A percentile compares a stretch with the other conserved stretches of the same genome.
Conservation (phyloP, 2,888 invertebrate genomes). For the Trissonchulus sp. region DNA sequence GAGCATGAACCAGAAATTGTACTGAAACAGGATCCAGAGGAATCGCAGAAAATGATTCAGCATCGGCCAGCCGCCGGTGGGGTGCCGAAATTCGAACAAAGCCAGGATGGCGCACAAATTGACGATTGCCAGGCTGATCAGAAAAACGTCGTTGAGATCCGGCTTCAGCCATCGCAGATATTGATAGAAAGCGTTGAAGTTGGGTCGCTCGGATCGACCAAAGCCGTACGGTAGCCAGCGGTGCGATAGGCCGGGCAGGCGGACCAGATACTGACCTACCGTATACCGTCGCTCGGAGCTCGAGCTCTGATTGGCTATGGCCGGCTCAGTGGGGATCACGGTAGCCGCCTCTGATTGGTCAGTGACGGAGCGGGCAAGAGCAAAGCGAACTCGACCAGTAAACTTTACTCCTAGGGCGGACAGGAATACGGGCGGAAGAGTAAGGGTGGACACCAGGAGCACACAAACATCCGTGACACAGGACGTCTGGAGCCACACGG, state of each 20-base stretch:
- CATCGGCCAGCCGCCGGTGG: slow-evolving; percentile 49
- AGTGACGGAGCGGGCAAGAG: too few relatives aligned
- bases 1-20: slow-evolving; percentile 55
- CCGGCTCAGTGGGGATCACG: too few relatives aligned
- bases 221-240: neutral
- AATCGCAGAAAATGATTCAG: slow-evolving; percentile 47
- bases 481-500: too few relatives aligned
- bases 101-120: slow-evolving; percentile 56
- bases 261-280: too few relatives aligned
- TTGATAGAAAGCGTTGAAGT: slow-evolving; percentile 55
- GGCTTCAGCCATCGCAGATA: slow-evolving; percentile 57
- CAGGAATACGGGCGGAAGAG: slow-evolving; percentile 57
- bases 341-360: too few relatives aligned
- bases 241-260: too few relatives aligned
- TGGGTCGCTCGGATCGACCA: slow-evolving; percentile 39
- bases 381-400: slow-evolving; percentile 58
- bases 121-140: slow-evolving; percentile 54
- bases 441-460: slow-evolving; percentile 55
- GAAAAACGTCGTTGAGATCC: slow-evolving; percentile 58
- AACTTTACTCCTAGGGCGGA: slow-evolving; percentile 59
- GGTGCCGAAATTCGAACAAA: slow-evolving; percentile 53
- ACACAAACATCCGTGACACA: slow-evolving; percentile 47
- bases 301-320: too few relatives aligned
- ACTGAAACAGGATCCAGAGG: slow-evolving; percentile 54
- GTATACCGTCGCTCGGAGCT: too few relatives aligned